phyloP scores from a whole-genome alignment of 1,140 invertebrate species.

The Neodiprion pinetum region DNA sequence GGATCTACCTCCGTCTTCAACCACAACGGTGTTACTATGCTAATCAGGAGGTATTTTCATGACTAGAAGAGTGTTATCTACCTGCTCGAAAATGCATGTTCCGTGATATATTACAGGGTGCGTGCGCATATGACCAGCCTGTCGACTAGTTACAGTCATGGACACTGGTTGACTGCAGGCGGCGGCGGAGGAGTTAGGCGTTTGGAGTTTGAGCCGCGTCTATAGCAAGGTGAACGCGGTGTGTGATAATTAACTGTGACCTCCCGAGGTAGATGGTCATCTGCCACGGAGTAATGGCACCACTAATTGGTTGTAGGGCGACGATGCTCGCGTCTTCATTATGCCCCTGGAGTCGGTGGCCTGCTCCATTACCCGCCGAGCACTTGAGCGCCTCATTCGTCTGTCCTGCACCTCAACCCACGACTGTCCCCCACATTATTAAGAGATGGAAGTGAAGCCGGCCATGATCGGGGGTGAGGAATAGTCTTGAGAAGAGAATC shows the following conservation, averaged over 20 bases:
- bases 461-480: too few relatives aligned
- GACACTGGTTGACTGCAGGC: neutral
- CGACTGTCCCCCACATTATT: too few relatives aligned
- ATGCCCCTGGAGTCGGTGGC: neutral
- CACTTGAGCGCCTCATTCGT: too few relatives aligned
- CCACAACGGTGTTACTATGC: constrained; percentile 20
- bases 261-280: constrained; percentile 11
- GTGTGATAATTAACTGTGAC: constrained; percentile 15
- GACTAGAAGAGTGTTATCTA: neutral
- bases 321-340: constrained; percentile 14
- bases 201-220: neutral
- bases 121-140: neutral
- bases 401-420: too few relatives aligned
- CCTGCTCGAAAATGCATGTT: neutral
- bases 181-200: neutral
- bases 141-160: neutral
- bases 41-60: constrained; percentile 21
- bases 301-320: constrained; percentile 17
- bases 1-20: too few relatives aligned
- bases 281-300: constrained; percentile 10
- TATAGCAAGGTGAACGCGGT: constrained; percentile 1
- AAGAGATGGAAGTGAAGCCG: too few relatives aligned
- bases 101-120: neutral
- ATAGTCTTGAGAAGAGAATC: too few relatives aligned
- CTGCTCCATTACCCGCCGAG: too few relatives aligned